Evolutionary conservation across 2,113 vertebrate species (phyloP).

Genomic region (Saccopteryx bilineata): DNA sequence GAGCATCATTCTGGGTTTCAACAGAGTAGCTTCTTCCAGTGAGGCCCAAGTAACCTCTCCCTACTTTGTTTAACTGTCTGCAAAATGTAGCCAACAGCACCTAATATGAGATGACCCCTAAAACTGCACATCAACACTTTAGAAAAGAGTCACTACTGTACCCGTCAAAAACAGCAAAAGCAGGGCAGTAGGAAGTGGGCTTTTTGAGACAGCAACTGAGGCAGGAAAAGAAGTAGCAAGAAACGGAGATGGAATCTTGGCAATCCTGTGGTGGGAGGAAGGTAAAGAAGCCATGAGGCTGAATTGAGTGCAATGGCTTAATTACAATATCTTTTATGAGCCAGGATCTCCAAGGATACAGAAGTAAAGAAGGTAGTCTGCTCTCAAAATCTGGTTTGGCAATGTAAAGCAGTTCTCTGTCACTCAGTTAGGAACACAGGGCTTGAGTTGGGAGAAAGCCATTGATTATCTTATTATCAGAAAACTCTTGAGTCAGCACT

Average conservation of each 20-base stretch:
- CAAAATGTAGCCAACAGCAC: not conserved
- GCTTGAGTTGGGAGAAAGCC: not conserved
- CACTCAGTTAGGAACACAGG: not conserved
- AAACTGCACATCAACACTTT: not conserved
- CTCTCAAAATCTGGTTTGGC: not conserved
- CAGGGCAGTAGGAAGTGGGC: not conserved
- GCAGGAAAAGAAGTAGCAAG: not conserved
- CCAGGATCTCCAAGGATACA: not conserved
- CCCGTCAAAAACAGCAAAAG: not conserved
- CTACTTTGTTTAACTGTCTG: conserved; percentile 4
- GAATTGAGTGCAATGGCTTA: not conserved
- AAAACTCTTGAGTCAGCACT: not conserved
- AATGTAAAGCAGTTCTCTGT: not conserved
- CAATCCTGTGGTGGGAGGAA: not conserved
- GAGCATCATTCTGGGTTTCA: not conserved
- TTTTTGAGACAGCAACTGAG: not conserved
- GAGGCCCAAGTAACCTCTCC: not conserved
- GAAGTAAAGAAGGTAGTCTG: not conserved
- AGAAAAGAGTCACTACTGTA: not conserved
- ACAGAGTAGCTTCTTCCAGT: not conserved
- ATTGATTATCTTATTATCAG: not conserved
- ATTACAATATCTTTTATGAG: not conserved
- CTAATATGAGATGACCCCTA: not conserved
- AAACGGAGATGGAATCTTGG: not conserved
- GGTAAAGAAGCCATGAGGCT: not conserved